phyloP scores from a whole-genome alignment of 2,113 vertebrate genomes.

The Notothenia coriiceps region DNA sequence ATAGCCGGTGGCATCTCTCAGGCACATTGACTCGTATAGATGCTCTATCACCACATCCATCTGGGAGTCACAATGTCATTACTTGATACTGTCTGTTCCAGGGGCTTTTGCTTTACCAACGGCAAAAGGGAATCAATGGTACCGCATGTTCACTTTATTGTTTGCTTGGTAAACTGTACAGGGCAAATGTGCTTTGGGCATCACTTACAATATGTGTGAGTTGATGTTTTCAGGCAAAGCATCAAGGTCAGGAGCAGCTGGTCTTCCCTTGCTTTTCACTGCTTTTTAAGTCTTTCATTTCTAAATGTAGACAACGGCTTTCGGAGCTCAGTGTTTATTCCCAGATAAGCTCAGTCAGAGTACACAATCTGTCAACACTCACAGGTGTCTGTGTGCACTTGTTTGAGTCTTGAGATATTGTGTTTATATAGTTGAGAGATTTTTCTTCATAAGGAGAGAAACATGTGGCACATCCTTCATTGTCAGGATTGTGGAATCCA shows the following conservation, averaged over 20 bases:
- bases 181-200: neutral
- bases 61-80: conserved; percentile 30
- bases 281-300: conserved; percentile 1
- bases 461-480: conserved; percentile 2
- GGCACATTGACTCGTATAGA: conserved; percentile 40
- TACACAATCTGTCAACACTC: conserved; percentile 23
- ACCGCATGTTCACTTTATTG: conserved; percentile 6
- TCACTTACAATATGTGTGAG: neutral
- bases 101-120: conserved; percentile 35
- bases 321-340: conserved; percentile 18
- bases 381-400: neutral
- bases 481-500: neutral
- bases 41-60: conserved; percentile 40
- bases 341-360: conserved; percentile 28
- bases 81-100: conserved; percentile 17
- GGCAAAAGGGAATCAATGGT: conserved; percentile 28
- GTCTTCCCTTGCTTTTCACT: neutral
- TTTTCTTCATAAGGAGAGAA: neutral
- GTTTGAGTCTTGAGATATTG: neutral
- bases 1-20: conserved; percentile 41
- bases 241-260: conserved; percentile 3
- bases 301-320: conserved; percentile 24
- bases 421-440: conserved; percentile 7
- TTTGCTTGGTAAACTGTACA: conserved; percentile 32
- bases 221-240: conserved; percentile 6